Conservation (phyloP, 2,888 invertebrate species). For the Cerceris rybyensis region DNA sequence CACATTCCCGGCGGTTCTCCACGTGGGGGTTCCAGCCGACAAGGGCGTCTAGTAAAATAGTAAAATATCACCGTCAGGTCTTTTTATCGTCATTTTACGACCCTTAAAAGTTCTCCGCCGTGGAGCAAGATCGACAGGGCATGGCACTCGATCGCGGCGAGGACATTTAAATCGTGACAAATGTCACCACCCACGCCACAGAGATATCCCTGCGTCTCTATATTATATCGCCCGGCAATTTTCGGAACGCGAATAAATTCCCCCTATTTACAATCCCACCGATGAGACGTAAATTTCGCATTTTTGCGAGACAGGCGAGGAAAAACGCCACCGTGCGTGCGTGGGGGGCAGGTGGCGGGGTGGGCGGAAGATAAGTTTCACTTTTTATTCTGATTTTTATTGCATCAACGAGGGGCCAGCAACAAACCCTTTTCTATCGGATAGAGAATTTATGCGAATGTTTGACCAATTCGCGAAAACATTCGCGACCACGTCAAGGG, state of each 20-base stretch:
- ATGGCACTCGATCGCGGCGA: conserved; percentile 42
- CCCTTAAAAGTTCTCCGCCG: conserved; percentile 52
- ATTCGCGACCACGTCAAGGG: too few species aligned
- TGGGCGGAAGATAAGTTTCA: conserved; percentile 28
- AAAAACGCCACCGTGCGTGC: conserved; percentile 40
- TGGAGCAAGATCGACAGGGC: conserved; percentile 48
- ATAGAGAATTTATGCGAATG: neutral
- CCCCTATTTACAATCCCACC: conserved; percentile 61
- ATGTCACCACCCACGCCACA: conserved; percentile 66
- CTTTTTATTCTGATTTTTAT: neutral
- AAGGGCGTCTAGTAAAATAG: conserved; percentile 66
- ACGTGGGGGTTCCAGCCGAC: conserved; percentile 63
- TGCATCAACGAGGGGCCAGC: neutral
- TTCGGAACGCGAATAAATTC: conserved; percentile 64
- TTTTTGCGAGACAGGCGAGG: conserved; percentile 18
- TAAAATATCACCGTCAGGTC: conserved; percentile 63
- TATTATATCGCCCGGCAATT: conserved; percentile 56
- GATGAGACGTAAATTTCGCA: conserved; percentile 57
- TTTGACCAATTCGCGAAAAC: neutral
- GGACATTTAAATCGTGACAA: conserved; percentile 68
- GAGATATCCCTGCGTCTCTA: conserved; percentile 58
- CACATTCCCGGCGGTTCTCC: conserved; percentile 28
- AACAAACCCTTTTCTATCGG: neutral
- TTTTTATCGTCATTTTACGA: conserved; percentile 66
- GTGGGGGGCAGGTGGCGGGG: conserved; percentile 1